Percentiles rank a stretch among this genome's conserved stretches.
phyloP scores from a whole-genome alignment of 2,888 invertebrate species.

The Limnephilus marmoratus region DNA sequence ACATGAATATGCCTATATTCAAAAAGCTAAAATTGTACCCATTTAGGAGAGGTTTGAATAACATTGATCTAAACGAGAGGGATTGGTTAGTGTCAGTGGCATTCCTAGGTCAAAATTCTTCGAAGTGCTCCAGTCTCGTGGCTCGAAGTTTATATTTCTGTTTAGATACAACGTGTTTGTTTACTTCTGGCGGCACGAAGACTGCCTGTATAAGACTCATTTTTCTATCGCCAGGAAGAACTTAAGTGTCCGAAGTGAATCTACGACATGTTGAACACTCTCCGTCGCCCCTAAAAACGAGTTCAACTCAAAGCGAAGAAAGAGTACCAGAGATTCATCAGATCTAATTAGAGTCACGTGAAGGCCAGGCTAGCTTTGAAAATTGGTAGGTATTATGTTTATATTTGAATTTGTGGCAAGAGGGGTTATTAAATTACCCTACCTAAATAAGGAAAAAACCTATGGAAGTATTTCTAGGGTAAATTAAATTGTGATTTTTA shows the following conservation, averaged over 20 bases:
- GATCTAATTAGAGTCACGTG: slow-evolving; percentile 17
- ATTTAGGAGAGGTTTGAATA: background rate
- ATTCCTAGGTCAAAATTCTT: slow-evolving; percentile 62
- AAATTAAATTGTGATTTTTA: background rate
- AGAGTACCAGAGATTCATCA: background rate
- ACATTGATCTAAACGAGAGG: background rate
- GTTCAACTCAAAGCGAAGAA: slow-evolving; percentile 8
- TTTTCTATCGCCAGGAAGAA: slow-evolving; percentile 6
- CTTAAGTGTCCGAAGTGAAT: slow-evolving; percentile 16
- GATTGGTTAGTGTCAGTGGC: slow-evolving; percentile 52
- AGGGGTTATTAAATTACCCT: background rate
- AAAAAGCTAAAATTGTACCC: background rate
- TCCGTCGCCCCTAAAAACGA: background rate
- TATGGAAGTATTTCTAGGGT: background rate
- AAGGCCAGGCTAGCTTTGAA: background rate
- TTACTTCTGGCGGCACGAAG: slow-evolving; percentile 48
- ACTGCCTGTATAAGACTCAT: background rate
- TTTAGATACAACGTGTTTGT: slow-evolving; percentile 60
- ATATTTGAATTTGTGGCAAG: background rate
- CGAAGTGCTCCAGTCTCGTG: slow-evolving; percentile 57
- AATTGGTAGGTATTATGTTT: background rate
- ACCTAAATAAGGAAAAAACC: background rate
- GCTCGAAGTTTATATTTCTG: slow-evolving; percentile 53
- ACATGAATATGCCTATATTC: background rate
- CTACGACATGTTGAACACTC: background rate